Base-by-base conservation (phyloP, 2,797 vertebrate genomes). In the Ctenopoma multispine region DNA sequence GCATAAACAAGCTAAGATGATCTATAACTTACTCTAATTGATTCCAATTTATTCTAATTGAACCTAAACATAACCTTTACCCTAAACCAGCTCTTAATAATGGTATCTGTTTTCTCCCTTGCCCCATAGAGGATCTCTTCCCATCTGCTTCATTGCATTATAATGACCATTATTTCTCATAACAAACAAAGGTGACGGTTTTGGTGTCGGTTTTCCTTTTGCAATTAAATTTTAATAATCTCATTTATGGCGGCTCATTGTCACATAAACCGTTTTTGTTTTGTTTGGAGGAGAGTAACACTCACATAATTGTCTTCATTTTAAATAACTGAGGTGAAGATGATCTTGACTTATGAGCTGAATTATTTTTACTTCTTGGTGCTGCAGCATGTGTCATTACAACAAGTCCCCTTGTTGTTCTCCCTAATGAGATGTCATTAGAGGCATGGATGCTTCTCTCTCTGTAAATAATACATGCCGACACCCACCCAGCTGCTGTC, bases 371-470 rank as follows among this genome's bases (percentile, higher is more conserved):
- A 43, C n/a, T 17, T 29, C 6, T 5, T 4, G 40, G 11, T 3
- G 58, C 49, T 1, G 27, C 73, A 34, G 58, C 34, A 40, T 21
- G 21, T 56, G 44, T 67, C 56, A 29, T 34, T 40, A 70, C 43
- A 58, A 48, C 49, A 46, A 5, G 13, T 63, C 55, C 29, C 57
- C 34, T 24, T 50, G n/a, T 70, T 49, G 57, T 63, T 55, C 57
- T 50, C 56, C 29, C 43, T 75, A 77, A 87, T 72, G 68, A 79
- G 63, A 13, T 48, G 60, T 43, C 63, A 34, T 74, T 62, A 61
- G 40, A 51, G 9, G 60, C 57, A 24, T 5, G 51, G 31, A 55
- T 27, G 44, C 29, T 18, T 67, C 48, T 5, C 34, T 23, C 18
- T 57, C 34, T 48, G 43, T 72, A 40, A 73, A 73, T 63, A 67